phyloP scores from a whole-genome alignment of 53 echinoderm and acorn worm genomes.

The Paracentrotus lividus region DNA sequence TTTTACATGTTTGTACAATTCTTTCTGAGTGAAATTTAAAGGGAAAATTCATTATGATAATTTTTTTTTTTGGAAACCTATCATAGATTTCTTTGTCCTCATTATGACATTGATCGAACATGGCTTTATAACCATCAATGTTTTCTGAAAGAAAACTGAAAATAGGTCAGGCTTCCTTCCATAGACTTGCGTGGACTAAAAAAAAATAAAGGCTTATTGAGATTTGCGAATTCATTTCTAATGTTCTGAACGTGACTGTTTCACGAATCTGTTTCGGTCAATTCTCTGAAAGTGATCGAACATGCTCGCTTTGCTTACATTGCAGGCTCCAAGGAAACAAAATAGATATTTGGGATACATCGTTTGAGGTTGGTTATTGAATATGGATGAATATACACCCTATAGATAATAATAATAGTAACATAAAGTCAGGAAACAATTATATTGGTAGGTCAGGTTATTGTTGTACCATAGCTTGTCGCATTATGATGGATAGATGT shows the following conservation, averaged over 20 bases:
- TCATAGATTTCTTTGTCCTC: neutral
- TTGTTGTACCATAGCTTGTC: neutral
- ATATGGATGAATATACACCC: neutral
- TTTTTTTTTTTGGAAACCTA: neutral
- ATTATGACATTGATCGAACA: constrained; percentile 40
- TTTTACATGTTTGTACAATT: neutral
- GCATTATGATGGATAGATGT: neutral
- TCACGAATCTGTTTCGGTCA: neutral
- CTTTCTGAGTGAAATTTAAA: neutral
- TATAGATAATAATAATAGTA: neutral
- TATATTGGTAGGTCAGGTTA: neutral
- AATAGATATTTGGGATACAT: neutral
- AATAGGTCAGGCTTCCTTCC: constrained; percentile 14
- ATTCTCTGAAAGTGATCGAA: neutral
- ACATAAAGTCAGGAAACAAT: neutral
- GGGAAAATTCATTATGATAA: neutral
- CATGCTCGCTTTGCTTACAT: neutral
- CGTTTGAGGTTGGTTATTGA: neutral
- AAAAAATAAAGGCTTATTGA: neutral
- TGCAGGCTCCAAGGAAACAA: neutral
- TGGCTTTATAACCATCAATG: neutral
- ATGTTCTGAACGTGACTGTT: neutral
- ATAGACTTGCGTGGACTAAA: neutral
- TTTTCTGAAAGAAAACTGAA: constrained; percentile 4
- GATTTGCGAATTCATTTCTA: neutral